Evolutionary conservation across 1,140 invertebrate genomes (phyloP).

Genomic region (Cyphomyrmex costatus): DNA sequence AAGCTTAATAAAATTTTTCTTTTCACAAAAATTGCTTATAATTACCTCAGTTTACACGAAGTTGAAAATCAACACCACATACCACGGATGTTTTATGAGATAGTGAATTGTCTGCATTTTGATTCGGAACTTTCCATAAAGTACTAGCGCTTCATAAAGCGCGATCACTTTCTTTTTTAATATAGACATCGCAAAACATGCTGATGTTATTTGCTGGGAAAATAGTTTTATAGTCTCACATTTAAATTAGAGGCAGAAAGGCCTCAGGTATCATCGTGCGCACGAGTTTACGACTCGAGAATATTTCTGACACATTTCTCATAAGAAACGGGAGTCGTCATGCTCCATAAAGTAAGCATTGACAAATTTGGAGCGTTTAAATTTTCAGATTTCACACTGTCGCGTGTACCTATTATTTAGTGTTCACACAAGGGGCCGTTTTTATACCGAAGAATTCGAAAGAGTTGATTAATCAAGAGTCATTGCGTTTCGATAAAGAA

Average conservation of each 20-base stretch:
- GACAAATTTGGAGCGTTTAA: background rate
- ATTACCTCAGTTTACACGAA: background rate
- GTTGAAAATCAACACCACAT: background rate
- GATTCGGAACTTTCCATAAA: background rate
- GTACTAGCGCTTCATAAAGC: background rate
- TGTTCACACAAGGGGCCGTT: background rate
- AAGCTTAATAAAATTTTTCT: background rate
- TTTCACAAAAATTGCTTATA: background rate
- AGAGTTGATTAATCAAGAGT: background rate
- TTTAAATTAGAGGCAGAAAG: slow-evolving; percentile 2
- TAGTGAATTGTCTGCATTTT: background rate
- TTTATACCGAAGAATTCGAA: background rate
- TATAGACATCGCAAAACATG: background rate
- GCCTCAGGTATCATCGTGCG: background rate
- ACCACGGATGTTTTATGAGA: background rate
- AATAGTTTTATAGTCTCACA: background rate
- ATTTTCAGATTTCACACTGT: background rate
- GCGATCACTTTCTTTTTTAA: background rate
- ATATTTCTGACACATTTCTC: background rate
- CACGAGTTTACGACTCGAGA: background rate
- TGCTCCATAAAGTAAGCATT: background rate
- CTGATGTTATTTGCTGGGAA: too few species aligned
- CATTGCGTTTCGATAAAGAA: background rate
- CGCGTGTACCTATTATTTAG: background rate
- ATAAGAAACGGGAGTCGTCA: background rate